Evolutionary conservation across 2,113 vertebrate species (phyloP).

Genomic region (Athene cunicularia): DNA sequence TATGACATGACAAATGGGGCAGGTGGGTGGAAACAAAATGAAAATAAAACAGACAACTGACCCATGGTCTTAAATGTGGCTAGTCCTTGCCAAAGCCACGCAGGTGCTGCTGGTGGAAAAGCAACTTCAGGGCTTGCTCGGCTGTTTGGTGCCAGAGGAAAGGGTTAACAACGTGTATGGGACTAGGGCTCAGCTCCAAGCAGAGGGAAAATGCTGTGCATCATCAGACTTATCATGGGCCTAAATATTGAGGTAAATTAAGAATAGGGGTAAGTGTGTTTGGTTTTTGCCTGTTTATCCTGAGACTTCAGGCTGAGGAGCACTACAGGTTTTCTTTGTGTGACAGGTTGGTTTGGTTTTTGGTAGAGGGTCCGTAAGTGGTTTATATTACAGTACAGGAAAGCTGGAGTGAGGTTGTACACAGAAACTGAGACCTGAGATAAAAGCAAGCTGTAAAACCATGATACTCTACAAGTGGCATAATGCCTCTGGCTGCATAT

Average conservation of each 20-base stretch:
- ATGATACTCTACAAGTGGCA: background rate
- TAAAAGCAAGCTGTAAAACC: background rate
- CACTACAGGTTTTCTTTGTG: background rate
- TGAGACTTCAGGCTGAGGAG: background rate
- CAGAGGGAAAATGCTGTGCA: background rate
- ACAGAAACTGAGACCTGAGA: background rate
- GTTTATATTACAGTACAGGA: background rate
- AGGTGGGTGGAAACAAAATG: background rate
- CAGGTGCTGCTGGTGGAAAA: background rate
- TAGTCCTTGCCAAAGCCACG: rapidly evolving
- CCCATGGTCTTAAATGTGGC: rapidly evolving
- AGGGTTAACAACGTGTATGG: rapidly evolving
- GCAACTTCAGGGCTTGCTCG: background rate
- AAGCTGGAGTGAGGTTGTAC: background rate
- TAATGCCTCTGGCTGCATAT: background rate
- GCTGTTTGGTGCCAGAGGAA: background rate
- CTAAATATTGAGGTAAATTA: background rate
- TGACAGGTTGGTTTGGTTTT: background rate
- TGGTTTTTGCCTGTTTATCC: background rate
- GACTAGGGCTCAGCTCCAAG: background rate
- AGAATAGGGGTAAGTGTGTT: rapidly evolving
- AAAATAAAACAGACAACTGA: background rate
- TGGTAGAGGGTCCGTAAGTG: background rate
- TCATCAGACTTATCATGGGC: rapidly evolving
- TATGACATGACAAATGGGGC: background rate